Base-by-base conservation (phyloP, 2,888 invertebrate genomes). In the Creontiades dilutus region DNA sequence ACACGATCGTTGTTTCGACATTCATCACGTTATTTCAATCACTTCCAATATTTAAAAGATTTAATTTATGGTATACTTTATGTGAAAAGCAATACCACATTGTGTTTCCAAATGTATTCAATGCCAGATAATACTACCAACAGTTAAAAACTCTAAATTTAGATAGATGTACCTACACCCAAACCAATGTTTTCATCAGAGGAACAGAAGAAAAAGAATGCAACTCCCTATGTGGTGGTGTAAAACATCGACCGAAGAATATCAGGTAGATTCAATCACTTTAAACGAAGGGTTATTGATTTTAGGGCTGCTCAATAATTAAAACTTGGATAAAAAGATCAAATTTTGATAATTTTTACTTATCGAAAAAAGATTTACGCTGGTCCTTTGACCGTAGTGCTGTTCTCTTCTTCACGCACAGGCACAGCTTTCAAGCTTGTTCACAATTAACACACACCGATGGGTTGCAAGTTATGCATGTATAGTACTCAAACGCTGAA, bases 391-490 rank as follows among this genome's bases (percentile, higher is more conserved):
- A 81, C 14, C 14, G 82, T 82, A 82, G 82, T 28, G 82, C 82
- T 27, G 82, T 48, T 82, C 46, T 82, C 82, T 52, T 82, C n/a
- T 82, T 82, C 23, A 82, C 27, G 82, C 82, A 82, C 82, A 82
- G 82, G 82, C 82, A 82, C 82, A 48, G 82, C 82, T 82, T 82
- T 27, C 52, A 52, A 82, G 82, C 82, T 82, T 82, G 82, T 52
- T 82, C 82, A 52, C 82, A 23, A 68, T 12, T 23, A 19, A 68
- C 61, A 61, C 68, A 23, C 68, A 68, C 68, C 68, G 68, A 23
- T 23, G 68, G 68, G 68, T 68, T 23, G 68, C 68, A 68, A 68
- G 68, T 68, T 68, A 19, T 68, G 68, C 68, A 68, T 68, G 68
- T 68, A 68, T 68, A 68, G 68, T 23, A 68, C 68, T 68, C 68